A percentile compares a stretch with the other conserved stretches of the same genome.
Evolutionary conservation across 2,797 vertebrate genomes (phyloP).

Genomic region (Saguinus oedipus): DNA sequence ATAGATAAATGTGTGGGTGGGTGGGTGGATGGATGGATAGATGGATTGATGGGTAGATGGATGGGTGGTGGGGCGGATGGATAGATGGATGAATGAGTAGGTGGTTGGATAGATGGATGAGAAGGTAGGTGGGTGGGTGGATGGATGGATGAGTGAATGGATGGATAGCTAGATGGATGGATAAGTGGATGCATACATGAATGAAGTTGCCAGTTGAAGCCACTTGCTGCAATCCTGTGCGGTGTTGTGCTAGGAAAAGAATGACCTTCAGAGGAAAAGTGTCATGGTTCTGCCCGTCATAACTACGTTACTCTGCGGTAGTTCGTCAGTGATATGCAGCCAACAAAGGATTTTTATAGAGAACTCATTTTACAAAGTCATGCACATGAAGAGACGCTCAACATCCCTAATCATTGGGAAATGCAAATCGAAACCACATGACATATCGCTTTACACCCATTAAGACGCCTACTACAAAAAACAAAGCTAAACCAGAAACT

Average conservation of each 20-base stretch:
- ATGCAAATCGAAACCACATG: background rate
- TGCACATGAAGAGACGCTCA: background rate
- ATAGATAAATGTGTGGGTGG: background rate
- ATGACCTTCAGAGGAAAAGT: background rate
- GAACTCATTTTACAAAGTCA: background rate
- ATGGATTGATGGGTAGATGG: accelerated
- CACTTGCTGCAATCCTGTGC: background rate
- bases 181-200: accelerated
- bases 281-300: background rate
- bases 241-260: background rate
- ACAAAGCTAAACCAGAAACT: background rate
- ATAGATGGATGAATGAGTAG: too few species aligned
- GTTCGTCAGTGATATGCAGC: background rate
- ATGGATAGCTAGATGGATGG: background rate
- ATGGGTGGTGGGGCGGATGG: too few species aligned
- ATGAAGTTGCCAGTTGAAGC: background rate
- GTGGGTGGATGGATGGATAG: background rate
- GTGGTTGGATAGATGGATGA: background rate
- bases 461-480: background rate
- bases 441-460: background rate
- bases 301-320: background rate
- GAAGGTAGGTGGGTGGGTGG: accelerated
- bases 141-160: accelerated
- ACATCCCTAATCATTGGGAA: background rate
- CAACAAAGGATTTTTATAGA: background rate